Evolutionary conservation across 2,113 vertebrate genomes (phyloP).

Genomic region (Alligator sinensis): DNA sequence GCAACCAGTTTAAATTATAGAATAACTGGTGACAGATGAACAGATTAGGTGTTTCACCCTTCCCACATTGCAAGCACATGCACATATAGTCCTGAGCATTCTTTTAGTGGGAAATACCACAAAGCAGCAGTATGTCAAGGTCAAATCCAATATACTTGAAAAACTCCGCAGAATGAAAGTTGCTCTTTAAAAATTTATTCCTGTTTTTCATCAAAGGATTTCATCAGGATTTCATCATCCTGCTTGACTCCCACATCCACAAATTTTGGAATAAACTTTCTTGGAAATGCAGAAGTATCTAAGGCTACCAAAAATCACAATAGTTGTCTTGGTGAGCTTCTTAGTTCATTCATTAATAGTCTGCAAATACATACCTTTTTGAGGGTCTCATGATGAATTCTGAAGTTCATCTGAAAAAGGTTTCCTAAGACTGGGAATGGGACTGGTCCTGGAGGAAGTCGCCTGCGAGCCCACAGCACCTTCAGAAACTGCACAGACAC

Average conservation of each 20-base stretch:
- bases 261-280: not conserved
- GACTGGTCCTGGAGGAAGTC: conserved; percentile 53
- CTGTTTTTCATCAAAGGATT: too few relatives aligned
- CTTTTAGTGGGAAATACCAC: not conserved
- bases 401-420: conserved; percentile 64
- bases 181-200: not conserved
- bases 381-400: conserved; percentile 35
- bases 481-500: conserved; percentile 19
- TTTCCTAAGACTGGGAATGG: conserved; percentile 66
- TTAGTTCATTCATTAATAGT: not conserved
- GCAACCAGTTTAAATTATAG: not conserved
- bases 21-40: not conserved
- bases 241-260: not conserved
- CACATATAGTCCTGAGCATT: not conserved
- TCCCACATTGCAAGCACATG: not conserved
- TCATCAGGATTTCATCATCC: not conserved
- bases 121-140: not conserved
- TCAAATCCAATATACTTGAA: not conserved
- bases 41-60: not conserved
- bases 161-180: not conserved
- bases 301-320: not conserved
- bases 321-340: not conserved
- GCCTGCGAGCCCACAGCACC: conserved; percentile 16
- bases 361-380: conserved; percentile 48
- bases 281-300: not conserved